Evolutionary conservation across 2,797 vertebrate genomes (phyloP), one percentile per base, ranked within the genome.

Genomic region (Sus cebifrons): DNA sequence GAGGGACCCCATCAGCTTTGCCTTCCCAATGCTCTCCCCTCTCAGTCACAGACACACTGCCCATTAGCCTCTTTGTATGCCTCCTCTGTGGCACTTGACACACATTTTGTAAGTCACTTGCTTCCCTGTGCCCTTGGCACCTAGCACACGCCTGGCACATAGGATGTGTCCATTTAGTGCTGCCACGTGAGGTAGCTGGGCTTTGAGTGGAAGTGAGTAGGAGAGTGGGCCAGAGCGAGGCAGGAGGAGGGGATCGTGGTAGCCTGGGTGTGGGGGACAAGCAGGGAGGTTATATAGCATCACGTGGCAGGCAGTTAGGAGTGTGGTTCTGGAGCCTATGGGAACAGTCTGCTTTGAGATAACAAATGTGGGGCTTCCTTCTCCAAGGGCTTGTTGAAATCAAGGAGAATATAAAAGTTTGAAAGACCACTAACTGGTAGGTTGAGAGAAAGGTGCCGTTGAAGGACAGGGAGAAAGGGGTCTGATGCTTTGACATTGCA

Each of bases 201-300:
- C 88, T 68, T 52, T 3, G 1, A 32, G n/a, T 1, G 9, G 40
- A 11, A 32, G 20, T 7, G 18, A 54, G 78, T 20, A 7, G 23
- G 52, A 23, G 58, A 1, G 1, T 2, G 25, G 20, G 16, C 40
- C 27, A 2, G 3, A 0, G 0, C 4, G 3, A 21, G 52, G 49
- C 5, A 2, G 2, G 52, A 1, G 12, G 25, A 2, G 27, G 44
- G 18, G 29, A 17, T 27, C 0, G 0, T 6, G 20, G 27, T 5
- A 8, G 68, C 20, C 49, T 0, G 10, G 23, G 62, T 1, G 14
- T 17, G n/a, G 62, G 44, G 70, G 58, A 2, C 25, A 3, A 2
- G 3, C 73, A 27, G 6, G 52, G 29, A 14, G 3, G 36, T 2
- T 5, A 0, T 12, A 0, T 1, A 2, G 18, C 62, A 1, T 7